Evolutionary conservation across 2,113 vertebrate species (phyloP), one percentile per base, ranked within the genome.

Genomic region (Brienomyrus longianalis): DNA sequence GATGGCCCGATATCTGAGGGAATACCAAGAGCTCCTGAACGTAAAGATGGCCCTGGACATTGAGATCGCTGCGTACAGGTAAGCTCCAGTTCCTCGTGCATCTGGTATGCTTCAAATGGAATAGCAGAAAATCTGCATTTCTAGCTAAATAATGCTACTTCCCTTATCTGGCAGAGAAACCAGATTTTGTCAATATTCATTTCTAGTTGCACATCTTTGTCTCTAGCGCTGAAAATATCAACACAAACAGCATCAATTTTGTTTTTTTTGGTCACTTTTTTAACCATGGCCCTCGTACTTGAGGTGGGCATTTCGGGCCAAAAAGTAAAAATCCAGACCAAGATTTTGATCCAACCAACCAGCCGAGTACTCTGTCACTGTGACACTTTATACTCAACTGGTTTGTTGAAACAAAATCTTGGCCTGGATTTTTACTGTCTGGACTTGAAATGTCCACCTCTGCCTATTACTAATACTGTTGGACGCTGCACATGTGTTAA

Each of bases 21-120:
- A 95, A 9, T 95, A 94, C 86, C 90, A 90, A 74, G 95, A 93
- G 88, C 92, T 94, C 45, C 95, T 96, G 47, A 96, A 96, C 90
- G 95, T 97, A 90, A 96, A 96, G 91, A 96, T 97, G 95, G 96
- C 95, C n/a, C 94, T 97, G 27, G 96, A 97, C 92, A 96, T 96
- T 2, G 96, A 97, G 92, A 96, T 96, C 13, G 95, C 96, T 89
- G 96, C 96, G 77, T 97, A 96, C 93, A 96, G 95, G 95, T 95
- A 91, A 92, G 48, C 5, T 59, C 15, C 45, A 48, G 13, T 21
- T 35, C 51, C 51, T 17, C 23, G n/a, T 31, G 10, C n/a, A 31
- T 70, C 62, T 13, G 62, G 27, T n/a, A 70, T 31, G n/a, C 3
- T 70, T 70, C n/a, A 31, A 31, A 84, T 84, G 9, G 21, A 84